Percentiles rank a stretch among this genome's conserved stretches.
Evolutionary conservation across 2,888 invertebrate species (phyloP).

Genomic region (Aphodius sticticus): DNA sequence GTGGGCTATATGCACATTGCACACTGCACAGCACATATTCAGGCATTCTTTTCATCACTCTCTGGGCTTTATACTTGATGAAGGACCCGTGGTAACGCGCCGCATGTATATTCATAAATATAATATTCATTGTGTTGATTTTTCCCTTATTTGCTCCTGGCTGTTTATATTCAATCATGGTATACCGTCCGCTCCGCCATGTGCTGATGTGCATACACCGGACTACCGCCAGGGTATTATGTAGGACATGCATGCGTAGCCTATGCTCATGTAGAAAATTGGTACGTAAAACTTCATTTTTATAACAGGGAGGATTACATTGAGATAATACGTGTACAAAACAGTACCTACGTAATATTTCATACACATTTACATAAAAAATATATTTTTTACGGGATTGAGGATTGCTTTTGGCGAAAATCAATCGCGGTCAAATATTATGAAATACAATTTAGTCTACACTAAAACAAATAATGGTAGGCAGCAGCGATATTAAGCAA

Average conservation of each 20-base stretch:
- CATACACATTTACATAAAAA: neutral
- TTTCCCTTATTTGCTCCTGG: conserved; percentile 4
- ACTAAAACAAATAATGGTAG: too few species aligned
- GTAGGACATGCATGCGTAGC: neutral
- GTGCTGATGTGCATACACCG: neutral
- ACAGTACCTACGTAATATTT: too few species aligned
- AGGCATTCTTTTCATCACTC: neutral
- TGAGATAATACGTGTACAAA: neutral
- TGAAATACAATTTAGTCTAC: too few species aligned
- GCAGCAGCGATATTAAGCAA: too few species aligned
- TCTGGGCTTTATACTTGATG: neutral
- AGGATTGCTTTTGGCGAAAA: too few species aligned
- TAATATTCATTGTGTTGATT: conserved; percentile 4
- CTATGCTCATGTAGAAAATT: neutral
- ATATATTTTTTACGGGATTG: too few species aligned
- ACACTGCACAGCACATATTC: neutral
- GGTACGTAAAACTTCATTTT: neutral
- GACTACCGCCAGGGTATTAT: neutral
- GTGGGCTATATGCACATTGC: neutral
- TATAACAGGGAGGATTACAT: neutral
- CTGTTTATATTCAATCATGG: neutral
- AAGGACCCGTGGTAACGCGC: neutral
- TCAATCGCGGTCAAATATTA: too few species aligned
- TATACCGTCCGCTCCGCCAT: neutral
- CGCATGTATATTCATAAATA: neutral